Evolutionary conservation across 2,888 invertebrate genomes (phyloP), one percentile per base, ranked within the genome.

Genomic region (Chrysolina oricalcia): DNA sequence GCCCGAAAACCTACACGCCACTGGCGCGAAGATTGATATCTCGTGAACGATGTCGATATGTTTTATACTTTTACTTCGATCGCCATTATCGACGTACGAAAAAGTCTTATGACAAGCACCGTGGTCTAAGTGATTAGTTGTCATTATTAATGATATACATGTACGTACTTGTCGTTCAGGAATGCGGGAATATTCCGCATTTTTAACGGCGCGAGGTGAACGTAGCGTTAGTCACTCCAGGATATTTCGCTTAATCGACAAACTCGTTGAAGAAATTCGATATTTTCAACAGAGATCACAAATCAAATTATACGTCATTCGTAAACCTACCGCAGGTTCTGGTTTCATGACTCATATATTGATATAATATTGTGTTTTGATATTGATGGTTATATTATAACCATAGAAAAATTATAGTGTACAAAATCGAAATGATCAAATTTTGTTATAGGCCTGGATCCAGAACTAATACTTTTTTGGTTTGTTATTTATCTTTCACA

Each of bases 81-180:
- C 35, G 35, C 15, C 59, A 59, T 23, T 59, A 59, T 27, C 35
- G 59, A 59, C 59, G n/a, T 6, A 59, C 35, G 27, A 59, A 59
- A 59, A 59, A 59, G 59, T 59, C n/a, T 59, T 35, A 27, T 59
- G 59, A 59, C 59, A 59, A 15, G 59, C 35, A 35, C 50, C 46
- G 35, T 23, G 66, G 23, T 8, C 27, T 59, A 9, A 23, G 46
- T 70, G 62, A 59, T 56, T 35, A 48, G 59, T 35, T 65, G 66
- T 72, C 35, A 67, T 66, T 56, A 72, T 72, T 66, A 40, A 69
- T 70, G 59, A 21, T 27, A 46, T 59, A 70, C 70, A 23, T 50
- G 50, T 67, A n/a, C 35, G 10, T 67, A 27, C 67, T 67, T 50
- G 50, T 67, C 67, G 19, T 67, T 27, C 27, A 21, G 40, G 50